These are phyloP conservation scores for Trematocara marginatum DNA, from an alignment of 2,113 vertebrate genomes.

Conservation along the genomic window DNA sequence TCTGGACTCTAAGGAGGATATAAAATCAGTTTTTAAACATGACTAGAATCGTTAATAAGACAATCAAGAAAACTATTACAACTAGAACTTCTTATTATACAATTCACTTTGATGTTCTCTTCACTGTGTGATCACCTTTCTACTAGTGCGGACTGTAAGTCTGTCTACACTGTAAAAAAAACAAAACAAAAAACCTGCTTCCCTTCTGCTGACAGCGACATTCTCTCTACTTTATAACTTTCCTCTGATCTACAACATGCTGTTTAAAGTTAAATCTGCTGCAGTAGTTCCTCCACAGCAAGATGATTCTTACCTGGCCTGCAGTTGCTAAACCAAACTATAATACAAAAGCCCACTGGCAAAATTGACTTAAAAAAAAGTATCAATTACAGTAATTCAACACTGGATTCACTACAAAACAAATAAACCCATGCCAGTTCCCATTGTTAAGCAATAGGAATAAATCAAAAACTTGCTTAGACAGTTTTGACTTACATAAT, in stretches of 20 bases:
- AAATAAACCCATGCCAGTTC: not conserved
- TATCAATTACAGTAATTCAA: not conserved
- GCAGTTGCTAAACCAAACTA: not conserved
- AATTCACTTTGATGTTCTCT: not conserved
- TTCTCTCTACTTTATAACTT: not conserved
- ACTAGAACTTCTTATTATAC: not conserved
- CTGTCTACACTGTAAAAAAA: not conserved
- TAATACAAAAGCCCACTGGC: not conserved
- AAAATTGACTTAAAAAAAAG: not conserved
- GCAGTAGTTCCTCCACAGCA: not conserved
- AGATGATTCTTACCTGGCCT: not conserved
- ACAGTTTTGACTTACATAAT: slow-evolving; percentile 83
- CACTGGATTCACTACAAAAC: not conserved
- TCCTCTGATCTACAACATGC: not conserved
- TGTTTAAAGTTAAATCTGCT: not conserved
- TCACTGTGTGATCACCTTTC: not conserved
- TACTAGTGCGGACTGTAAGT: not conserved
- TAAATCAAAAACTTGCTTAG: not conserved
- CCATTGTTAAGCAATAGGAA: not conserved
- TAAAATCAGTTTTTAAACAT: not conserved
- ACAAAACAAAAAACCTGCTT: not conserved
- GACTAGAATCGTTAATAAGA: not conserved
- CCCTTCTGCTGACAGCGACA: not conserved
- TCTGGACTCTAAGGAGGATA: slow-evolving; percentile 82
- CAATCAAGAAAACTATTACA: not conserved